Percentiles rank a stretch among this genome's conserved stretches.
Evolutionary conservation across 2,888 invertebrate species (phyloP).

Genomic region (Tortrix viridana): DNA sequence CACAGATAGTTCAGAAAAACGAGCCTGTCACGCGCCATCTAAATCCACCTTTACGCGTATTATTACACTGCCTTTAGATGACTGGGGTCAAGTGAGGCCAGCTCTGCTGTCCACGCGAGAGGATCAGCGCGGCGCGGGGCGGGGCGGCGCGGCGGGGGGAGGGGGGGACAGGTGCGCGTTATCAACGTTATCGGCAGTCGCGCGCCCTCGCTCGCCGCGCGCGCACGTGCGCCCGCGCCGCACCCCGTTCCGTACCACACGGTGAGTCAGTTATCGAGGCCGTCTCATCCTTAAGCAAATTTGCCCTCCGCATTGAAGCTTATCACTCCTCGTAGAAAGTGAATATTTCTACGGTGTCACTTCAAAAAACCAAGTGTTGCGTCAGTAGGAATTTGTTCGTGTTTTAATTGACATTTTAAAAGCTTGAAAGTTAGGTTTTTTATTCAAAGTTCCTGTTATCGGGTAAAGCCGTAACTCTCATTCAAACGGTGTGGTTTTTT

Average conservation of each 20-base stretch:
- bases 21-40: too few relatives aligned
- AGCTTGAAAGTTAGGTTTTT: background rate
- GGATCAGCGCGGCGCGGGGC: background rate
- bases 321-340: too few relatives aligned
- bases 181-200: constrained; percentile 29
- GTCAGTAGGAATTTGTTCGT: too few relatives aligned
- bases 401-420: background rate
- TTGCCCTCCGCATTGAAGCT: constrained; percentile 9
- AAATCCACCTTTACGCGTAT: too few relatives aligned
- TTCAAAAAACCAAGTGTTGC: too few relatives aligned
- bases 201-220: constrained; percentile 29
- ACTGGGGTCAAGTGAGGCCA: background rate
- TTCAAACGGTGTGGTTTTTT: background rate
- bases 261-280: constrained; percentile 13
- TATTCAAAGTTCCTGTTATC: background rate
- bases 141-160: too few relatives aligned
- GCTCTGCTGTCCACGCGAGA: background rate
- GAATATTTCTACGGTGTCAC: too few relatives aligned
- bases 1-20: too few relatives aligned
- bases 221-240: constrained; percentile 5
- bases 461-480: background rate
- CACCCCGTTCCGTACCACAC: constrained; percentile 2
- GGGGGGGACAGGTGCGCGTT: constrained; percentile 8
- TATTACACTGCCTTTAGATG: too few relatives aligned
- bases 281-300: constrained; percentile 35